Percentiles rank a stretch among this genome's conserved stretches.
Conservation (phyloP, 2,113 vertebrate species). For the Daphoenositta chrysoptera region DNA sequence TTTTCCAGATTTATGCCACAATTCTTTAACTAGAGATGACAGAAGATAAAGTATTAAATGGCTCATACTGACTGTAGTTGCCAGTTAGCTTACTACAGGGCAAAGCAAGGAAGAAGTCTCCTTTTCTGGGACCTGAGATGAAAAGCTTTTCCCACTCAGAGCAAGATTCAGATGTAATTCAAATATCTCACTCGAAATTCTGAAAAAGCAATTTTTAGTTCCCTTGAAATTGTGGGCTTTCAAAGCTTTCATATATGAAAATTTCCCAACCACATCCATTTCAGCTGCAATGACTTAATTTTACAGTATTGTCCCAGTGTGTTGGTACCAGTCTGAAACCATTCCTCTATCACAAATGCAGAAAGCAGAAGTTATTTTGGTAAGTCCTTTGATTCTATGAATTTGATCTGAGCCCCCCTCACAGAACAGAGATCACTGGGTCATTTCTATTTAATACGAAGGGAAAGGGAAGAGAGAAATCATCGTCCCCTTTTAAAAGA, state of each 20-base stretch:
- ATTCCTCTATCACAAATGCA: fast-evolving
- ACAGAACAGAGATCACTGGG: not conserved
- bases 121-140: not conserved
- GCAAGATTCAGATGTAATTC: not conserved
- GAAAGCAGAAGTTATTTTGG: not conserved
- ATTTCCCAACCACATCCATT: not conserved
- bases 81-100: not conserved
- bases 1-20: not conserved
- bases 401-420: not conserved
- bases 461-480: not conserved
- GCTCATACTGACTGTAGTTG: not conserved
- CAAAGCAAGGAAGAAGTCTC: not conserved
- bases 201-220: not conserved
- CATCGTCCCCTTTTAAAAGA: not conserved
- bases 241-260: not conserved
- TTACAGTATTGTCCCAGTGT: not conserved
- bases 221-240: not conserved
- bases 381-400: not conserved
- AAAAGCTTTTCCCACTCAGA: not conserved
- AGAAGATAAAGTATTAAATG: not conserved
- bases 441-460: not conserved
- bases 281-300: not conserved
- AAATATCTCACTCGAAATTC: not conserved
- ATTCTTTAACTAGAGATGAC: not conserved
- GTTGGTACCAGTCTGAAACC: not conserved